These are phyloP conservation scores for Aphidoletes aphidimyza DNA, from an alignment of 2,888 invertebrate genomes.

Conservation along the genomic window DNA sequence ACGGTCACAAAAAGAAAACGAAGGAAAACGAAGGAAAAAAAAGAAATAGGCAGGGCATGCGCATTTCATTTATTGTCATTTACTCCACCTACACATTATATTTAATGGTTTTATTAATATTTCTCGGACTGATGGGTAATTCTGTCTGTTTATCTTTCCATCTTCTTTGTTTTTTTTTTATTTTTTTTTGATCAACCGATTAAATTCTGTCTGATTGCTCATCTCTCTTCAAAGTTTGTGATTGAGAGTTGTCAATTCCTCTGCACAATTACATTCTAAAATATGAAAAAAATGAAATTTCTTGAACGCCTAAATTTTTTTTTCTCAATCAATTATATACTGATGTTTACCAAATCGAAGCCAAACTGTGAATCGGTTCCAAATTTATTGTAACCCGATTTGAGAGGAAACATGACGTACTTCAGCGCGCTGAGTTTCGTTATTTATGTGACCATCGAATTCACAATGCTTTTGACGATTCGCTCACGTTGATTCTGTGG, in stretches of 20 bases:
- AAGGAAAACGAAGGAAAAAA: neutral
- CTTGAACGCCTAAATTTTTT: constrained; percentile 16
- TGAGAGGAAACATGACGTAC: neutral
- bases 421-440: neutral
- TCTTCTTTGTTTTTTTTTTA: constrained; percentile 21
- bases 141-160: constrained; percentile 17
- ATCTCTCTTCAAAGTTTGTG: neutral
- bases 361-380: neutral
- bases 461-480: neutral
- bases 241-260: neutral
- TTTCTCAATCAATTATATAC: neutral
- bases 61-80: constrained; percentile 53
- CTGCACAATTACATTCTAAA: neutral
- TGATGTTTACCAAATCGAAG: too few species aligned
- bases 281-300: neutral
- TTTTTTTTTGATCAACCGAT: constrained; percentile 15
- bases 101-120: constrained; percentile 53
- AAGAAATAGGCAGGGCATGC: constrained; percentile 50
- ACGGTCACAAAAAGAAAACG: neutral
- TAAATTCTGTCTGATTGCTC: constrained; percentile 2
- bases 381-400: neutral
- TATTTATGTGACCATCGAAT: neutral
- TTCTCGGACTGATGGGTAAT: constrained; percentile 31
- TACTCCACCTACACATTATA: constrained; percentile 53
- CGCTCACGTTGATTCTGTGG: neutral